A percentile compares a stretch with the other conserved stretches of the same genome.
phyloP scores from a whole-genome alignment of 1,140 invertebrate species.

The Hylaeus volcanicus region DNA sequence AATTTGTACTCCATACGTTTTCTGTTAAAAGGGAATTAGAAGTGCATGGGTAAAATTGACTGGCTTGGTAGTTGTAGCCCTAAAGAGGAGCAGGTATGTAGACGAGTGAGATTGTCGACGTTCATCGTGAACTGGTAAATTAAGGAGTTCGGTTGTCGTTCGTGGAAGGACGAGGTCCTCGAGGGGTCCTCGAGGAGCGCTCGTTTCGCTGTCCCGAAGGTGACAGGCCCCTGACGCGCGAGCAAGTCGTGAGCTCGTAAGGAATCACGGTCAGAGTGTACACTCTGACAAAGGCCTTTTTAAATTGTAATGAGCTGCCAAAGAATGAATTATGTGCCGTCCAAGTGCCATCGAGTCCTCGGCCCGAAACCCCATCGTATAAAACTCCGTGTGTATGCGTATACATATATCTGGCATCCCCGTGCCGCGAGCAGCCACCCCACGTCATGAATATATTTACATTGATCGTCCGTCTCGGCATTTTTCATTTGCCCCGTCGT shows the following conservation, averaged over 20 bases:
- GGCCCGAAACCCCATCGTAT: conserved; percentile 57
- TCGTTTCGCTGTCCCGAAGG: conserved; percentile 20
- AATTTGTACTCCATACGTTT: too few relatives aligned
- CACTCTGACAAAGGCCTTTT: conserved; percentile 75
- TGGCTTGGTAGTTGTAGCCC: too few relatives aligned
- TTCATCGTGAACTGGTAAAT: not conserved
- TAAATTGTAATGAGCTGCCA: conserved; percentile 82
- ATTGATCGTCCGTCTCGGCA: conserved; percentile 79
- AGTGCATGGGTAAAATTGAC: too few relatives aligned
- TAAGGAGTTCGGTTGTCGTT: conserved; percentile 15
- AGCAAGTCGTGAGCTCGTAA: conserved; percentile 43
- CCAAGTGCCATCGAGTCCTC: conserved; percentile 75
- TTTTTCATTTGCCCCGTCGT: conserved; percentile 78
- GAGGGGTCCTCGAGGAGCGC: not conserved
- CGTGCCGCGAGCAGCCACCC: conserved; percentile 72
- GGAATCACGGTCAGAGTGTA: conserved; percentile 62
- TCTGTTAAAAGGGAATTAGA: too few relatives aligned
- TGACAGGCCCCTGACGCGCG: conserved; percentile 37
- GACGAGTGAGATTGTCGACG: not conserved
- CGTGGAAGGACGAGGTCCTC: conserved; percentile 10
- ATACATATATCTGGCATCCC: conserved; percentile 63
- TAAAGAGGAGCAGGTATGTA: not conserved
- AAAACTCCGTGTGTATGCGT: conserved; percentile 46
- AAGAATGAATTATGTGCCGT: conserved; percentile 80
- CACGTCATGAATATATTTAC: conserved; percentile 82